A percentile compares a stretch with the other conserved stretches of the same genome.
These are phyloP conservation scores for Lypha dubia DNA, from an alignment of 2,888 invertebrate species.

Conservation along the genomic window DNA sequence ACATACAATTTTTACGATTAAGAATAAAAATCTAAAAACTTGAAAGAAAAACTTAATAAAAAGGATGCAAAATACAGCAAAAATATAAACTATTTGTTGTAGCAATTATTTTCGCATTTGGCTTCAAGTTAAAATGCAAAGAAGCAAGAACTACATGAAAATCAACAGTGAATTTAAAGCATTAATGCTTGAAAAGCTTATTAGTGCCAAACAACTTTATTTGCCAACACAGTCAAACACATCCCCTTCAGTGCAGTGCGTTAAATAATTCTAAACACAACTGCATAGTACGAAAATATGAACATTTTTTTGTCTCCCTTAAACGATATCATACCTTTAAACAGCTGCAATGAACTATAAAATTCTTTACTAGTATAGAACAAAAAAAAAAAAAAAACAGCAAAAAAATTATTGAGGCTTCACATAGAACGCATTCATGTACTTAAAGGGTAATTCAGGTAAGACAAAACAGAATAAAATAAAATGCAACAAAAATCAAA, in stretches of 20 bases:
- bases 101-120: slow-evolving; percentile 83
- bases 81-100: slow-evolving; percentile 75
- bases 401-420: background rate
- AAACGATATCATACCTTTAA: slow-evolving; percentile 29
- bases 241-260: background rate
- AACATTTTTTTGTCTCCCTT: background rate
- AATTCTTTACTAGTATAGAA: background rate
- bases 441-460: slow-evolving; percentile 61
- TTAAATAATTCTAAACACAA: background rate
- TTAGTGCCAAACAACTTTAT: slow-evolving; percentile 65
- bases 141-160: slow-evolving; percentile 29
- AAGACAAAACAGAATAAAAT: slow-evolving; percentile 44
- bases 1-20: slow-evolving; percentile 38
- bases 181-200: slow-evolving; percentile 74
- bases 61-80: slow-evolving; percentile 45
- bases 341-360: background rate
- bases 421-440: slow-evolving; percentile 7
- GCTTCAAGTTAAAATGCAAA: slow-evolving; percentile 77
- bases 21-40: slow-evolving; percentile 7
- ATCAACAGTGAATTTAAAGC: slow-evolving; percentile 32
- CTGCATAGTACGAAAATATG: background rate
- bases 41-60: slow-evolving; percentile 5
- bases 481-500: slow-evolving; percentile 17
- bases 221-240: slow-evolving; percentile 4
- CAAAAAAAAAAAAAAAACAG: no score